phyloP scores from a whole-genome alignment of 2,797 vertebrate genomes.

The Mastacembelus armatus region DNA sequence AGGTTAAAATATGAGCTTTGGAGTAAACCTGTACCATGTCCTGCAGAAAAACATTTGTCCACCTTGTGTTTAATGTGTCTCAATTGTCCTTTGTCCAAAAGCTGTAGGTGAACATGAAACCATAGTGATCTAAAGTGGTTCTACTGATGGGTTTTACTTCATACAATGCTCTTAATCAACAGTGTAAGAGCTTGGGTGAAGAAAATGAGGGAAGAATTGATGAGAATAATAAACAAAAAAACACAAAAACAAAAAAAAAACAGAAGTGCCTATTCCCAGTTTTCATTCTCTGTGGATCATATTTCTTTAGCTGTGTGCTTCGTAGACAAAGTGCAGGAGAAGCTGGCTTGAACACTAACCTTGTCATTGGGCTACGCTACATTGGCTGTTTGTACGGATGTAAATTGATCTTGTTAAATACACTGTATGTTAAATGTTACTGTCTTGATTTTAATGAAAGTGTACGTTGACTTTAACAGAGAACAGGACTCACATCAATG shows the following conservation, averaged over 20 bases:
- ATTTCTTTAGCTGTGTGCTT: slow-evolving; percentile 56
- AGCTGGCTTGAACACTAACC: slow-evolving; percentile 42
- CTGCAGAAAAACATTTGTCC: slow-evolving; percentile 19
- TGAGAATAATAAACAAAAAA: too few species aligned
- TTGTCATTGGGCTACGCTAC: slow-evolving; percentile 46
- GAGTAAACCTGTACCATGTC: slow-evolving; percentile 12
- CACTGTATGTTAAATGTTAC: slow-evolving; percentile 71
- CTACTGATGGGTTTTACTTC: slow-evolving; percentile 29
- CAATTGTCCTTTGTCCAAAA: slow-evolving; percentile 36
- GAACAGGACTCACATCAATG: slow-evolving; percentile 57
- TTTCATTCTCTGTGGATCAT: slow-evolving; percentile 58
- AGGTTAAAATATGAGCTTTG: background rate
- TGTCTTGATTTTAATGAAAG: slow-evolving; percentile 72
- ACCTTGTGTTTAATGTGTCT: slow-evolving; percentile 37
- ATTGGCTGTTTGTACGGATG: slow-evolving; percentile 67
- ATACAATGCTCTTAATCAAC: slow-evolving; percentile 20
- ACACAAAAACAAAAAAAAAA: slow-evolving; percentile 50
- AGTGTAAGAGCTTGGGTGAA: slow-evolving; percentile 35
- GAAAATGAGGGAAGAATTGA: slow-evolving; percentile 48
- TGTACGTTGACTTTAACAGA: slow-evolving; percentile 64
- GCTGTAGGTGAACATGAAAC: slow-evolving; percentile 47
- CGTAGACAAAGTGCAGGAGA: slow-evolving; percentile 46
- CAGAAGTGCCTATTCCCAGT: slow-evolving; percentile 83
- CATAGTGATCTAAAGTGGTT: slow-evolving; percentile 36
- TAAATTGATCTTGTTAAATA: slow-evolving; percentile 62